A percentile compares a stretch with the other conserved stretches of the same genome.
Evolutionary conservation across 92 coral and sea anemone species (phyloP).

Genomic region (Porites lobata): DNA sequence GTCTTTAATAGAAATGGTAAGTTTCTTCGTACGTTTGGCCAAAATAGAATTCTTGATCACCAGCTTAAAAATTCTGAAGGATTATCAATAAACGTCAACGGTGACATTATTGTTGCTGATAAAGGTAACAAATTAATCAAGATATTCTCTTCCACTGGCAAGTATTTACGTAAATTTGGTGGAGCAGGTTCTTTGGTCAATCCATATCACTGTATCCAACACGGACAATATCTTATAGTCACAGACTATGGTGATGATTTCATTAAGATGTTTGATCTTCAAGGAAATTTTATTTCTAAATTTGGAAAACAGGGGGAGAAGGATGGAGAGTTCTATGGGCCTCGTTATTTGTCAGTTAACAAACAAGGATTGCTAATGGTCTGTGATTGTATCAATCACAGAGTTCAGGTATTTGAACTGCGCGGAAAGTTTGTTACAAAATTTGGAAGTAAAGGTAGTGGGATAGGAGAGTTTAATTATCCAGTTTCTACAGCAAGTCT

Average conservation of each 20-base stretch:
- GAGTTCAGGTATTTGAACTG: background rate
- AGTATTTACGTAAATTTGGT: slow-evolving; percentile 1
- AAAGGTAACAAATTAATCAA: slow-evolving; percentile 21
- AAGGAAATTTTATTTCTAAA: background rate
- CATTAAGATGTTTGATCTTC: background rate
- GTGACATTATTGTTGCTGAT: slow-evolving; percentile 37
- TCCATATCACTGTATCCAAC: background rate
- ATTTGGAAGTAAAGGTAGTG: background rate
- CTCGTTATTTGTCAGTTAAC: background rate
- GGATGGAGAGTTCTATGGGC: background rate
- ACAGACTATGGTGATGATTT: background rate
- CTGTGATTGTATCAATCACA: background rate
- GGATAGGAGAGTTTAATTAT: background rate
- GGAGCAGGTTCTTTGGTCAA: background rate
- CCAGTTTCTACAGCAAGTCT: background rate
- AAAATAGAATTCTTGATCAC: slow-evolving; percentile 2
- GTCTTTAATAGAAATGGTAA: background rate
- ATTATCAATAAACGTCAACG: slow-evolving; percentile 4
- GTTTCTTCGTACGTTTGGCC: slow-evolving; percentile 17
- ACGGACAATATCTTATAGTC: background rate
- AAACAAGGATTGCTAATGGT: background rate
- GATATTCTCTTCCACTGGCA: slow-evolving; percentile 17
- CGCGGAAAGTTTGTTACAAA: background rate
- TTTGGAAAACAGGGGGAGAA: background rate
- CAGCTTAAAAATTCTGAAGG: slow-evolving; percentile 32